phyloP scores from a whole-genome alignment of 2,888 invertebrate species.

The Ectobius pallidus region DNA sequence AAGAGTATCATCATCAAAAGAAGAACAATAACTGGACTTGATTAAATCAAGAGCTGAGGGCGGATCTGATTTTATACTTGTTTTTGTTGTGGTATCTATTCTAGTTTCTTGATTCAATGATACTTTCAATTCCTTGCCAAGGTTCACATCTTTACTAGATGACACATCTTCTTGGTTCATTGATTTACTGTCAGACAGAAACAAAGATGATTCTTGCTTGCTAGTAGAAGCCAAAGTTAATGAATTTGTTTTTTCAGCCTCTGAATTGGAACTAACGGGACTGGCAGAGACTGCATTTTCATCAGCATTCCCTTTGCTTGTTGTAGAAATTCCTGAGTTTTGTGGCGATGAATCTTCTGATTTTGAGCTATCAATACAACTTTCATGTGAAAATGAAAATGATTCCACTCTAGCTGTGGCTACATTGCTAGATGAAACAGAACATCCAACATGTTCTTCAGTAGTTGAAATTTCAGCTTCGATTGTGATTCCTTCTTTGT shows the following conservation, averaged over 20 bases:
- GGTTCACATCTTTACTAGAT: conserved; percentile 6
- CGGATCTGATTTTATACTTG: neutral
- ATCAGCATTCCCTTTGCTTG: neutral
- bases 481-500: neutral
- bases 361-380: neutral
- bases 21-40: conserved; percentile 15
- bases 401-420: neutral
- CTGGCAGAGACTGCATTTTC: neutral
- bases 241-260: neutral
- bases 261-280: neutral
- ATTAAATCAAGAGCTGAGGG: conserved; percentile 25
- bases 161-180: conserved; percentile 1
- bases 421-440: neutral
- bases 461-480: conserved; percentile 20
- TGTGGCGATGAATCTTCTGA: conserved; percentile 12
- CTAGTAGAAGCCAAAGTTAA: conserved; percentile 2
- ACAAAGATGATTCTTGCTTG: neutral
- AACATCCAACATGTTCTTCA: neutral
- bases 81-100: conserved; percentile 5
- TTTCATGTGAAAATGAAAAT: neutral
- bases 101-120: conserved; percentile 1
- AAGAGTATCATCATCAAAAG: conserved; percentile 25
- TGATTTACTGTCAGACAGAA: neutral
- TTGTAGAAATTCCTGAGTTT: conserved; percentile 20
- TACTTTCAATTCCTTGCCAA: neutral